Evolutionary conservation across 2,797 vertebrate genomes (phyloP).

Genomic region (Acropternis orthonyx): DNA sequence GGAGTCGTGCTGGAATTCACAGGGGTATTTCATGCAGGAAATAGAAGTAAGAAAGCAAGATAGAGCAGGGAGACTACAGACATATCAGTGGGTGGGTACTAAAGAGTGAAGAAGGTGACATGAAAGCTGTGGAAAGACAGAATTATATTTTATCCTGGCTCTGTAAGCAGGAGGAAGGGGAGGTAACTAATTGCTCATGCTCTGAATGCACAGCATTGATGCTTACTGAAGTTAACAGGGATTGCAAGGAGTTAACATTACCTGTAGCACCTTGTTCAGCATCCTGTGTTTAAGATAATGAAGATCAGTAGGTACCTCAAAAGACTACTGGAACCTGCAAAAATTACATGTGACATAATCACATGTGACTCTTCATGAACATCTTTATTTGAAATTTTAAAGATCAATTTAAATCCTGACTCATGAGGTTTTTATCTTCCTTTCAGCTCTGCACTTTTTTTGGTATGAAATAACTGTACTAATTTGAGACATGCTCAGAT

Average conservation of each 20-base stretch:
- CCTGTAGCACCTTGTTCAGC: not conserved
- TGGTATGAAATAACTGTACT: not conserved
- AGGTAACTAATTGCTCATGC: not conserved
- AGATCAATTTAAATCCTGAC: not conserved
- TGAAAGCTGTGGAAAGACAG: not conserved
- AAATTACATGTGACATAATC: not conserved
- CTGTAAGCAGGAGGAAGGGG: not conserved
- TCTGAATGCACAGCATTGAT: not conserved
- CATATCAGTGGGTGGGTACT: not conserved
- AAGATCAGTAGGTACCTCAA: not conserved
- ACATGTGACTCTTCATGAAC: not conserved
- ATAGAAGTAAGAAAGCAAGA: not conserved
- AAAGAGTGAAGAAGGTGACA: not conserved
- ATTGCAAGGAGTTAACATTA: not conserved
- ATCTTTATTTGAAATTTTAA: not conserved
- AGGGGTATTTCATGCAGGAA: not conserved
- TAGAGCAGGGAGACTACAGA: not conserved
- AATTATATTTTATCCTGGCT: not conserved
- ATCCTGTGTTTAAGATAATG: not conserved
- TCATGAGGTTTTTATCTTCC: not conserved
- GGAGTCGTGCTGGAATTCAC: not conserved
- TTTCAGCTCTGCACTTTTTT: not conserved
- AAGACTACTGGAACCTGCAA: not conserved
- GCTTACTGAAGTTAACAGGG: not conserved
- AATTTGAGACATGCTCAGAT: not conserved